Evolutionary conservation across 2,888 invertebrate species (phyloP).

Genomic region (Helleia helle): DNA sequence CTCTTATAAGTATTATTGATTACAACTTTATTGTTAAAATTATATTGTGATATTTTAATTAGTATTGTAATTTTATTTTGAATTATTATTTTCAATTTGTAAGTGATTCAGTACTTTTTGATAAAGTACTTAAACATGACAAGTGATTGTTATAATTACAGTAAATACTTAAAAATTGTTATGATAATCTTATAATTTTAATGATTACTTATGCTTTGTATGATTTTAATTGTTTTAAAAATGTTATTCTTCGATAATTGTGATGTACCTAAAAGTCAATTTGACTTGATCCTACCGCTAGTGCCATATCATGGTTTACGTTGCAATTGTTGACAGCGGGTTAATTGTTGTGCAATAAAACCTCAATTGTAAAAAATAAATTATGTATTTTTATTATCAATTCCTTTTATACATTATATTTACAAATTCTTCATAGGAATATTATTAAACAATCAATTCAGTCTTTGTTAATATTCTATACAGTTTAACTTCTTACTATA

Average conservation of each 20-base stretch:
- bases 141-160: not conserved
- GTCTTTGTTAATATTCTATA: conserved; percentile 61
- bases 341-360: conserved; percentile 19
- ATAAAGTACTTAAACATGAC: not conserved
- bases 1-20: conserved; percentile 1
- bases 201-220: not conserved
- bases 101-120: not conserved
- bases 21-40: conserved; percentile 1
- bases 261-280: not conserved
- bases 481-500: conserved; percentile 44
- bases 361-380: conserved; percentile 49
- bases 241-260: not conserved
- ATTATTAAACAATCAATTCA: conserved; percentile 61
- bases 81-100: not conserved
- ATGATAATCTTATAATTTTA: not conserved
- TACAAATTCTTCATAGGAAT: conserved; percentile 43
- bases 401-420: conserved; percentile 45
- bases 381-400: conserved; percentile 58
- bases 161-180: not conserved
- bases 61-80: not conserved
- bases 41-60: conserved; percentile 9
- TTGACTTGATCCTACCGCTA: conserved; percentile 19
- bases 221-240: not conserved
- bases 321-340: conserved; percentile 10
- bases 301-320: conserved; percentile 20